These are phyloP conservation scores for Cyanistes caeruleus DNA, from an alignment of 2,113 vertebrate genomes.

Conservation along the genomic window DNA sequence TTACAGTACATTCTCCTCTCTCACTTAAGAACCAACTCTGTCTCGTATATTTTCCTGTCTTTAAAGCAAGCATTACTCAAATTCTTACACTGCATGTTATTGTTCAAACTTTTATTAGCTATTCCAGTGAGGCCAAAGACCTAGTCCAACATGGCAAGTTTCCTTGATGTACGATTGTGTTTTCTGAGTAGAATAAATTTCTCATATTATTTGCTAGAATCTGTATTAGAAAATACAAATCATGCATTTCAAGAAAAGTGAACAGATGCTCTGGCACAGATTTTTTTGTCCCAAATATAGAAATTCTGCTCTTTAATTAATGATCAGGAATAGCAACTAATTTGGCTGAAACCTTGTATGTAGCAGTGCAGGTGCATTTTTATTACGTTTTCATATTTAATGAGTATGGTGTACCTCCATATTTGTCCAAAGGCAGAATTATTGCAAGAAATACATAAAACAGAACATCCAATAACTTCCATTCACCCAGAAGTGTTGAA, in stretches of 20 bases:
- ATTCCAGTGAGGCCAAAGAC: not conserved
- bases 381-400: not conserved
- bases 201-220: not conserved
- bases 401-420: not conserved
- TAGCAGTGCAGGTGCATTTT: not conserved
- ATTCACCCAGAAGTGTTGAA: not conserved
- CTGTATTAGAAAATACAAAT: not conserved
- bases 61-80: not conserved
- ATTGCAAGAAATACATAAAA: not conserved
- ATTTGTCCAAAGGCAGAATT: not conserved
- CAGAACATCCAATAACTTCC: not conserved
- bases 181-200: not conserved
- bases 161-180: not conserved
- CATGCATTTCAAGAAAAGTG: not conserved
- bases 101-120: not conserved
- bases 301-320: constrained; percentile 13
- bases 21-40: not conserved
- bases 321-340: not conserved
- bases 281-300: not conserved
- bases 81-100: not conserved
- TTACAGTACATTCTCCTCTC: not conserved
- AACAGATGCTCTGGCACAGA: constrained; percentile 23
- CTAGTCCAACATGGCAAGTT: not conserved
- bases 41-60: not conserved
- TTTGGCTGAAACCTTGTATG: not conserved